A percentile compares a stretch with the other conserved stretches of the same genome.
These are phyloP conservation scores for Megaustenia siamemsis DNA, from an alignment of 2,888 invertebrate genomes.

Conservation along the genomic window DNA sequence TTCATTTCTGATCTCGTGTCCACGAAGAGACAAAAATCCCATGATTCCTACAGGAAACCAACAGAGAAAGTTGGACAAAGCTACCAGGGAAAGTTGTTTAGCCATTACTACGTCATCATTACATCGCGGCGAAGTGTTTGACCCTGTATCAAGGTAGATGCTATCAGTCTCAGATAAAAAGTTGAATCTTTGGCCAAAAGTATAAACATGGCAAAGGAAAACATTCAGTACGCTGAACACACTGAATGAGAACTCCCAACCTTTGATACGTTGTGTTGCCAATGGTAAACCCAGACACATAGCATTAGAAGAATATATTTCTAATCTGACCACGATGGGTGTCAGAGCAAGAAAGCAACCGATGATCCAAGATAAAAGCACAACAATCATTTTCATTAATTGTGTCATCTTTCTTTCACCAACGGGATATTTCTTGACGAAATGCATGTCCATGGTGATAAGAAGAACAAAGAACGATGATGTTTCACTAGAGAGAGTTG, in stretches of 20 bases:
- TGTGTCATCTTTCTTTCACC: not conserved
- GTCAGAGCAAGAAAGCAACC: not conserved
- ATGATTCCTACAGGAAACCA: too few relatives aligned
- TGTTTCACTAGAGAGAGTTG: conserved; percentile 5
- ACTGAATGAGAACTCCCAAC: conserved; percentile 1
- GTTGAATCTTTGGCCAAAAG: not conserved
- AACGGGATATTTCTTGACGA: not conserved
- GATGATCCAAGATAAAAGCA: not conserved
- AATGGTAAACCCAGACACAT: conserved; percentile 19
- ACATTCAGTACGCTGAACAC: conserved; percentile 7
- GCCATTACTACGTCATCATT: conserved; percentile 58
- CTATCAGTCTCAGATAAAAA: not conserved
- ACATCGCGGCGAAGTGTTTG: not conserved
- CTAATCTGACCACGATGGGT: not conserved
- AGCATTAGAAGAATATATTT: not conserved
- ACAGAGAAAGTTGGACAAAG: too few relatives aligned
- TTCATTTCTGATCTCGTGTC: too few relatives aligned
- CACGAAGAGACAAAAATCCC: too few relatives aligned
- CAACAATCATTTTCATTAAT: too few relatives aligned
- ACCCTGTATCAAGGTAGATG: not conserved
- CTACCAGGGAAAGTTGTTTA: conserved; percentile 71
- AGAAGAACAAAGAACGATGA: conserved; percentile 8
- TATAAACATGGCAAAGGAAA: not conserved
- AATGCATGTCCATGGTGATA: not conserved
- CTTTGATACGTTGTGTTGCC: not conserved